A percentile compares a stretch with the other conserved stretches of the same genome.
phyloP scores from a whole-genome alignment of 1,140 invertebrate genomes.

The Lordiphosa mommai region DNA sequence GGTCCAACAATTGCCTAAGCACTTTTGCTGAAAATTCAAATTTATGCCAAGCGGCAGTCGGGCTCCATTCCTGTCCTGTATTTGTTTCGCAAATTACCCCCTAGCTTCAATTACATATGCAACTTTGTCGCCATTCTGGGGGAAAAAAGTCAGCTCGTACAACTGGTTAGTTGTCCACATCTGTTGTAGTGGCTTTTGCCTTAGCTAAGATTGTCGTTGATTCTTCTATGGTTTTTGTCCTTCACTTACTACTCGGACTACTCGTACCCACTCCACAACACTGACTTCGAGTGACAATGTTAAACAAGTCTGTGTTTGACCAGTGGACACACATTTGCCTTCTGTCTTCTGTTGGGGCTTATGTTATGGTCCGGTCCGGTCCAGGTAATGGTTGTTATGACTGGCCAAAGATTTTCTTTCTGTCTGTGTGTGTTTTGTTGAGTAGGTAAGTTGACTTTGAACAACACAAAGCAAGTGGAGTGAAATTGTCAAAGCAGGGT shows the following conservation, averaged over 20 bases:
- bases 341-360: too few species aligned
- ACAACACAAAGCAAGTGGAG: too few species aligned
- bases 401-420: too few species aligned
- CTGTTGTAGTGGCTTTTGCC: constrained; percentile 35
- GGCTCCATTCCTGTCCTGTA: neutral
- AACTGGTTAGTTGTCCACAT: constrained; percentile 34
- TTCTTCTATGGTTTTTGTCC: constrained; percentile 22
- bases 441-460: too few species aligned
- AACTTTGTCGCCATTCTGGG: constrained; percentile 42
- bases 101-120: constrained; percentile 54
- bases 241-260: too few species aligned
- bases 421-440: neutral
- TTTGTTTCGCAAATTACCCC: constrained; percentile 26
- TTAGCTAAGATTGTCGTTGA: constrained; percentile 16
- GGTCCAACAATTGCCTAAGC: constrained; percentile 34
- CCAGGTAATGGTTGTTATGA: neutral
- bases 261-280: too few species aligned
- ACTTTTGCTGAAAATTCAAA: constrained; percentile 73
- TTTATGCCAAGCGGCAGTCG: constrained; percentile 50
- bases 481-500: too few species aligned
- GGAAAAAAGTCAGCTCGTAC: constrained; percentile 1
- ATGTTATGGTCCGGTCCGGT: too few species aligned
- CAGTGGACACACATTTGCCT: constrained; percentile 33
- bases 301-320: constrained; percentile 46
- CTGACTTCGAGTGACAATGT: constrained; percentile 43